These are phyloP conservation scores for Nephila pilipes DNA, from an alignment of 1,140 invertebrate species.

Conservation along the genomic window DNA sequence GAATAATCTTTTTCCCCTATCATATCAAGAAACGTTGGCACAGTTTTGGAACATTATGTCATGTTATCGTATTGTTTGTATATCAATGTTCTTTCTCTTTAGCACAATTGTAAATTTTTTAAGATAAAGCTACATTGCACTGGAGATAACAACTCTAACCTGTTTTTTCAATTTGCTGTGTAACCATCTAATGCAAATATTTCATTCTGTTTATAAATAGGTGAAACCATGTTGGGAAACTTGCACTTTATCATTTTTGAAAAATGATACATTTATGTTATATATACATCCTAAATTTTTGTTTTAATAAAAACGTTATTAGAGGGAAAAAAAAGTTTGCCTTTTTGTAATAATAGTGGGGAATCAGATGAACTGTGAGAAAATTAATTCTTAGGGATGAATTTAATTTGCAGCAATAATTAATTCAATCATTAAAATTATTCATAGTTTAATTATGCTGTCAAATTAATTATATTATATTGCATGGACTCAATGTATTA, in stretches of 20 bases:
- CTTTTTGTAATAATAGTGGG: too few species aligned
- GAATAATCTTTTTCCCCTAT: not conserved
- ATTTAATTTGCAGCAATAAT: too few species aligned
- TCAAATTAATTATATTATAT: too few species aligned
- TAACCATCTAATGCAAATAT: not conserved
- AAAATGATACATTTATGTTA: not conserved
- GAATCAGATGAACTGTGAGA: too few species aligned
- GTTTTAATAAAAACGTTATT: too few species aligned
- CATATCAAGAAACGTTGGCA: not conserved
- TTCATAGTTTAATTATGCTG: too few species aligned
- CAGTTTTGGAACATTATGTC: not conserved
- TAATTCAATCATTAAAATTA: too few species aligned
- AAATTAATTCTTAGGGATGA: too few species aligned
- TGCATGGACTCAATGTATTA: too few species aligned
- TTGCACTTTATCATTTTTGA: not conserved
- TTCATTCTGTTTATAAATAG: not conserved
- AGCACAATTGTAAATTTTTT: not conserved
- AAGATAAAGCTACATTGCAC: not conserved
- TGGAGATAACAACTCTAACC: not conserved
- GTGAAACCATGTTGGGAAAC: not conserved
- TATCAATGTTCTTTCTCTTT: not conserved
- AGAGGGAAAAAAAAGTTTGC: too few species aligned
- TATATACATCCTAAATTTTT: too few species aligned
- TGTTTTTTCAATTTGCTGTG: not conserved
- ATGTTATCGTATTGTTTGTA: not conserved